These are phyloP conservation scores for Pseudopodoces humilis DNA, from an alignment of 2,113 vertebrate genomes.

Conservation along the genomic window DNA sequence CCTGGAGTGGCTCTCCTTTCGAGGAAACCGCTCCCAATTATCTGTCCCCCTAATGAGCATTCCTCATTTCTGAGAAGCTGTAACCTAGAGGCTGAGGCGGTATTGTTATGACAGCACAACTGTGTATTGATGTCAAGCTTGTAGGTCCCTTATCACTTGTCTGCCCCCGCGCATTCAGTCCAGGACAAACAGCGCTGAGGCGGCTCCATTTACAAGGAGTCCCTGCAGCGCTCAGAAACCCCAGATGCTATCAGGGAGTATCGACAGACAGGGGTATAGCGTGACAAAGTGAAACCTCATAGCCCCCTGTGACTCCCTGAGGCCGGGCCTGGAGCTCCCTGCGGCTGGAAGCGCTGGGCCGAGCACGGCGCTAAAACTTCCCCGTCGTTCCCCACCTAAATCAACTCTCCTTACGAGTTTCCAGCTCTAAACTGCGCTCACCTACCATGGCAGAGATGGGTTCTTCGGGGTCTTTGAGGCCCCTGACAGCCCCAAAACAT, in stretches of 20 bases:
- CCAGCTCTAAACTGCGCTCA: neutral
- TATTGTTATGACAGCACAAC: slow-evolving; percentile 14
- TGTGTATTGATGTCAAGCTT: slow-evolving; percentile 37
- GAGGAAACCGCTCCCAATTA: neutral
- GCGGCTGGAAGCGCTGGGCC: too few relatives aligned
- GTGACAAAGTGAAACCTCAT: slow-evolving; percentile 51
- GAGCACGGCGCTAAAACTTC: neutral
- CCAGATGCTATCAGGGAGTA: slow-evolving; percentile 59
- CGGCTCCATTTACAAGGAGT: neutral
- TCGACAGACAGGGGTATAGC: slow-evolving; percentile 38
- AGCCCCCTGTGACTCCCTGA: neutral
- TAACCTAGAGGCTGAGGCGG: neutral
- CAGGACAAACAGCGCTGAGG: neutral
- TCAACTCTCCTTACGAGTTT: neutral
- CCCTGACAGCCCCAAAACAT: neutral
- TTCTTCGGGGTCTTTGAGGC: too few relatives aligned
- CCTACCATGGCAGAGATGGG: fast-evolving
- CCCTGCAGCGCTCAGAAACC: slow-evolving; percentile 20
- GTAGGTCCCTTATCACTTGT: slow-evolving; percentile 45
- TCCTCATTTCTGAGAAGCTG: slow-evolving; percentile 14
- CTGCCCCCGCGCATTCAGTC: neutral
- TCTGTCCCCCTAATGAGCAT: neutral
- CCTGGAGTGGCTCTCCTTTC: neutral
- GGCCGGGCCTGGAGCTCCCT: too few relatives aligned
- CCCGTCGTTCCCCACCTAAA: neutral